phyloP scores from a whole-genome alignment of 2,888 invertebrate species.

The Thymelicus lineola region DNA sequence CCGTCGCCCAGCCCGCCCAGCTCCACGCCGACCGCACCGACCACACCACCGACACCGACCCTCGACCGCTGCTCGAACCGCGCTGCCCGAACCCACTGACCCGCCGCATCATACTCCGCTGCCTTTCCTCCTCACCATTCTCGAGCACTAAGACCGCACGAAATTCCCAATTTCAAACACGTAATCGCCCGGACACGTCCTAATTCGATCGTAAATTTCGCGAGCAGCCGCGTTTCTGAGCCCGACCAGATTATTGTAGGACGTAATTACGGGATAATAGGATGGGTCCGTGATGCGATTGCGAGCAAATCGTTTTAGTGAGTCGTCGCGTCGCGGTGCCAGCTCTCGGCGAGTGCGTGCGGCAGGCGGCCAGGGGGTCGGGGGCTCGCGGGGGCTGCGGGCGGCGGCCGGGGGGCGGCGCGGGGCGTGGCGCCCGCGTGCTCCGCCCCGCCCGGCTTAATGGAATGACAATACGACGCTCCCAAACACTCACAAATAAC shows the following conservation, averaged over 20 bases:
- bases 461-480: constrained; percentile 83
- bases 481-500: constrained; percentile 68
- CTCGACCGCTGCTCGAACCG: constrained; percentile 29
- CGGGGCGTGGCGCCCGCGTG: constrained; percentile 33
- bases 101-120: constrained; percentile 45
- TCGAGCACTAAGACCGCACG: constrained; percentile 35
- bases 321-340: constrained; percentile 54
- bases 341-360: constrained; percentile 49
- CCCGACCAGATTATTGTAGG: constrained; percentile 33
- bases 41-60: constrained; percentile 4
- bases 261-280: constrained; percentile 56
- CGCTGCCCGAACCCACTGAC: constrained; percentile 27
- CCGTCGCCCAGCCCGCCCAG: constrained; percentile 63
- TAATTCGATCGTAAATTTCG: not conserved
- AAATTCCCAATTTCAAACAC: not conserved
- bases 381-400: constrained; percentile 47
- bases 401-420: constrained; percentile 46
- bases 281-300: constrained; percentile 74
- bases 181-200: not conserved
- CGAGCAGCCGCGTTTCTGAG: constrained; percentile 15
- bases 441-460: constrained; percentile 73
- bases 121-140: constrained; percentile 46
- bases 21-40: constrained; percentile 47
- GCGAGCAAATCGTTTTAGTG: constrained; percentile 77
- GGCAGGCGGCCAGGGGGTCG: constrained; percentile 31